Conservation (phyloP, 2,797 vertebrate genomes). For the Alfaro cultratus region DNA sequence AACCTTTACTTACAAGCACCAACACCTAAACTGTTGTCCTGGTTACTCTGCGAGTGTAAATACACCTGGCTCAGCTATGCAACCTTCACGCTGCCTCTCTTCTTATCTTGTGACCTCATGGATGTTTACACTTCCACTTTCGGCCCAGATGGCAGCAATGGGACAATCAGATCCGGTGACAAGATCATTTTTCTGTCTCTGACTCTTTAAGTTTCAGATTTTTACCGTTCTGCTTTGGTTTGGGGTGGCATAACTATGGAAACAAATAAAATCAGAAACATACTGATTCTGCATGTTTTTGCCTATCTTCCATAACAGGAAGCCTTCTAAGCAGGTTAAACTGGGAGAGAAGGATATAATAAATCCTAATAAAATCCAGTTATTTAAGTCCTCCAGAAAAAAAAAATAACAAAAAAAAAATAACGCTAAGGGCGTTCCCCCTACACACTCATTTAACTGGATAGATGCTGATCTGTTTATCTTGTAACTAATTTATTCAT, state of each 20-base stretch:
- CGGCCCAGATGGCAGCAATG: background rate
- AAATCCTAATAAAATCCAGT: background rate
- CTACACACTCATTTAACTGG: background rate
- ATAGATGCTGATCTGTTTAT: background rate
- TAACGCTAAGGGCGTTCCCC: background rate
- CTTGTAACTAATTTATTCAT: background rate
- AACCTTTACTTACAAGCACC: constrained; percentile 2
- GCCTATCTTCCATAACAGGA: background rate
- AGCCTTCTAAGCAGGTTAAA: background rate
- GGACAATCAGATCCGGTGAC: background rate
- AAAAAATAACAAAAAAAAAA: background rate
- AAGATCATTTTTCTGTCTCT: background rate
- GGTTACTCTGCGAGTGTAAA: constrained; percentile 34
- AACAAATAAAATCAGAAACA: background rate
- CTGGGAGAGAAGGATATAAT: background rate
- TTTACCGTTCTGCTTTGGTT: background rate
- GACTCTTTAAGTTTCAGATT: background rate
- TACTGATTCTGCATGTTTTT: too few relatives aligned
- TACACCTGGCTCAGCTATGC: constrained; percentile 36
- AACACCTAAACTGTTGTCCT: constrained; percentile 39
- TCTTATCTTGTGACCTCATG: constrained; percentile 30
- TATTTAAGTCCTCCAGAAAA: background rate
- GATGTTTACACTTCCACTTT: constrained; percentile 20
- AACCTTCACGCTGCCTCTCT: constrained; percentile 45
- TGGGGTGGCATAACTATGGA: background rate